Evolutionary conservation across 1,140 invertebrate genomes (phyloP), one percentile per base, ranked within the genome.

Genomic region (Colletes gigas): DNA sequence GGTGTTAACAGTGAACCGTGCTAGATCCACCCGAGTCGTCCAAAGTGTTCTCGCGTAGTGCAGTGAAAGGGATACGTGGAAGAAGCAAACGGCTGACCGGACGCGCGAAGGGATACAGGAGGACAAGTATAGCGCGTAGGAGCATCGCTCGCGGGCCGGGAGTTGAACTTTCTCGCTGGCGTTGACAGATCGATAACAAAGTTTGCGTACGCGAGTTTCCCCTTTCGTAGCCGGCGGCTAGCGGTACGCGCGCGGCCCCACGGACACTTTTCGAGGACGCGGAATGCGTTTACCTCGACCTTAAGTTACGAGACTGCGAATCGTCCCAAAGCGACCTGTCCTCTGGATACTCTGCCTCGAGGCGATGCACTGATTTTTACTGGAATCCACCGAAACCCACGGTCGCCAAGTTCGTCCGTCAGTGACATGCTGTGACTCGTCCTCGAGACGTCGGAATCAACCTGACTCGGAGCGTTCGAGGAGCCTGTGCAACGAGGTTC

Each of bases 111-210:
- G 19, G 30, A 30, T 30, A 30, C 30, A 30, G 30, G 30, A 30
- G 30, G 30, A 30, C 30, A 30, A 30, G 30, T 30, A 30, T 30
- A 8, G 50, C 50, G 50, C 50, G 50, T 10, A 10, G 65, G 81
- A 80, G 84, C 74, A 88, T 84, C 84, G 71, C 71, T 87, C 81
- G 82, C 80, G 74, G 81, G 68, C 30, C 78, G 81, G 76, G 75
- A 88, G 81, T 83, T 81, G 83, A 89, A 89, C 79, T 90, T 89
- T 89, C 80, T 85, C 83, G 72, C 77, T 85, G 82, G 87, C 84
- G 86, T 88, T 90, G 89, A 89, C 89, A 90, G 89, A 90, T 90
- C 88, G 88, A 90, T 90, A 90, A 86, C 80, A 78, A 90, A 88
- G 84, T 89, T 89, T 89, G 81, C 77, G 83, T 83, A 76, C 84